Evolutionary conservation across 2,888 invertebrate species (phyloP), one percentile per base, ranked within the genome.

Genomic region (Aphrophora alni): DNA sequence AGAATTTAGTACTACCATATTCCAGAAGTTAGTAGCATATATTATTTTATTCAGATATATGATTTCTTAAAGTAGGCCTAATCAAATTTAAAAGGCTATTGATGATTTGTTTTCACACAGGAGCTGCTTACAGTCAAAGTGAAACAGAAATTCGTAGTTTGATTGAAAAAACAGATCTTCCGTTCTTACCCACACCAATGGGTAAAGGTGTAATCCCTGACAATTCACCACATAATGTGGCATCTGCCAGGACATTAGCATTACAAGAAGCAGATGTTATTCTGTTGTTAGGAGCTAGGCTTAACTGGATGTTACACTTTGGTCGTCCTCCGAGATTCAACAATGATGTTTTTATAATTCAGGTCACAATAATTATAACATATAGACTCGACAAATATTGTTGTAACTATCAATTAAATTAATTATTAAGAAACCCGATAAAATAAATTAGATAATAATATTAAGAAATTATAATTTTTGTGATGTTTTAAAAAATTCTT

Each of bases 281-380:
- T 1, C 86, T 99, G 2, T 89, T 98, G 75, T 88, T 98, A 59
- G 98, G 98, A 0, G 98, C 98, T 0, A 90, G 98, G 59, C 90
- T 98, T 24, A 99, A 99, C 89, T 99, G 99, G 99, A 98, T 99
- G 89, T 91, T 99, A 82, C 98, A 99, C 89, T 99, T 98, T 90
- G 98, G 98, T 0, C 93, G 94, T 79, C 89, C 95, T 24, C 98
- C 98, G 0, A 90, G 98, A 68, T 98, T 94, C 88, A 91, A 93
- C 24, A 90, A 92, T 0, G 90, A 95, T 86, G 97, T 97, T 4
- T 96, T 97, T 90, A 89, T 98, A 83, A 95, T 98, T 85, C 98
- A 97, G 91, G 96, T 93, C 59, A 38, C n/a, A n/a, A n/a, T n/a
- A n/a, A n/a, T n/a, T n/a, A n/a, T n/a, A n/a, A n/a, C n/a, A n/a